Evolutionary conservation across 2,888 invertebrate species (phyloP), one percentile per base, ranked within the genome.

Genomic region (Eilema sororculum): DNA sequence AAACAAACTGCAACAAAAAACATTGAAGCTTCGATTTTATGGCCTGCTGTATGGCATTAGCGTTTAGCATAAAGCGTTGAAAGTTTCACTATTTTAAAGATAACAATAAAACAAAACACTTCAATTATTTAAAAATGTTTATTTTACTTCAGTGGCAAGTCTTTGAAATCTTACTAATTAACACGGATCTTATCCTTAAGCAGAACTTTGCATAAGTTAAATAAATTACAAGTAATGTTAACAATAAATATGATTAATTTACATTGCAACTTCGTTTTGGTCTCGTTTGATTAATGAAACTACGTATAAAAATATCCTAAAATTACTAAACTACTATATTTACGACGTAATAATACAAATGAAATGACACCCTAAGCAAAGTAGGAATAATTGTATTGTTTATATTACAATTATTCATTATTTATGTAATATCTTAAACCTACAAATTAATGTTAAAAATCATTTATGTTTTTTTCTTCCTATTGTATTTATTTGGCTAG

Each of bases 191-290:
- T 83, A 81, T 71, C 73, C 46, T 68, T 58, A 52, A 16, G 72
- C 61, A 71, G 66, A 79, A 58, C 73, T 79, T 75, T 78, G 75
- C 71, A 74, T 79, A 78, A 80, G 75, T 77, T 77, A 80, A 79
- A 78, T 82, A 82, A 84, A 82, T 84, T 84, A 87, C 72, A 81
- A 84, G 81, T 80, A 82, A 82, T 81, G 68, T 81, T 85, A 86
- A 87, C 77, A 82, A 79, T 85, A 81, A 85, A 85, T 80, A 85
- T 77, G 78, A 76, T 73, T 72, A 78, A 72, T 81, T 71, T 67
- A 91, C 85, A 92, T 90, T 91, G 89, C 89, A 89, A 86, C 86
- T 88, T 89, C 73, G 83, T 88, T 94, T 93, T 93, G 93, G 93
- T 89, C 88, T 92, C 85, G 86, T 86, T 89, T 68, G 81, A 82